Evolutionary conservation across 1,140 invertebrate species (phyloP).

Genomic region (Prorops nasuta): DNA sequence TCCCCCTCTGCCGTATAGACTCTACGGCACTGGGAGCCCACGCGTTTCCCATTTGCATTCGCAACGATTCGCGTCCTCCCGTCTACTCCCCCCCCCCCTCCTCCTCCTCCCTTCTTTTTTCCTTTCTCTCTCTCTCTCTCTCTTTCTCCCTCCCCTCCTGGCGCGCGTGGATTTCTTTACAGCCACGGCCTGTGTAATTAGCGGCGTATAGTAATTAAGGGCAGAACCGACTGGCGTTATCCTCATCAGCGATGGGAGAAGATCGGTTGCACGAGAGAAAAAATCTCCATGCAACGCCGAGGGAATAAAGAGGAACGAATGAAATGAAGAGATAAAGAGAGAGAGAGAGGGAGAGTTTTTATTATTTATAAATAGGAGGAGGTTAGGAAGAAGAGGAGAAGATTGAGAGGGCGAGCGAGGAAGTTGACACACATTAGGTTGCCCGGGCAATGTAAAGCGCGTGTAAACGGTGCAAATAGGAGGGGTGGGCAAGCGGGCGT

Average conservation of each 20-base stretch:
- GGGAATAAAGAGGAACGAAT: not conserved
- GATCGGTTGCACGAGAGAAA: no score
- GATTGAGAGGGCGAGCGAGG: no score
- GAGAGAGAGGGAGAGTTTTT: not conserved
- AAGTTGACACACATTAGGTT: no score
- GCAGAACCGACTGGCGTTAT: not conserved
- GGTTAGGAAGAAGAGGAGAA: no score
- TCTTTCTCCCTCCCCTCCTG: not conserved
- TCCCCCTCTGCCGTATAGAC: conserved; percentile 2
- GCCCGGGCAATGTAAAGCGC: conserved; percentile 40
- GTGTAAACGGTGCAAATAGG: conserved; percentile 50
- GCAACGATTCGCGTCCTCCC: not conserved
- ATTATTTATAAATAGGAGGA: no score
- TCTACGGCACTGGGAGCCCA: conserved; percentile 17
- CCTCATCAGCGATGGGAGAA: no score
- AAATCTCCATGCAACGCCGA: not conserved
- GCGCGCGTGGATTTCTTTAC: not conserved
- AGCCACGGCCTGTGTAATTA: conserved; percentile 30
- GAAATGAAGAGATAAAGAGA: not conserved
- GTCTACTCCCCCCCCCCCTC: not conserved
- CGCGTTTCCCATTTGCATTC: conserved; percentile 30
- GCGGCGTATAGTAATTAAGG: conserved; percentile 31
- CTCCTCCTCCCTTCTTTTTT: not conserved
- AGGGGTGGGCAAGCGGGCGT: conserved; percentile 56
- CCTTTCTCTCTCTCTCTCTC: no score